Conservation (phyloP, 23 tunicate species). For the Ciona savignyi region DNA sequence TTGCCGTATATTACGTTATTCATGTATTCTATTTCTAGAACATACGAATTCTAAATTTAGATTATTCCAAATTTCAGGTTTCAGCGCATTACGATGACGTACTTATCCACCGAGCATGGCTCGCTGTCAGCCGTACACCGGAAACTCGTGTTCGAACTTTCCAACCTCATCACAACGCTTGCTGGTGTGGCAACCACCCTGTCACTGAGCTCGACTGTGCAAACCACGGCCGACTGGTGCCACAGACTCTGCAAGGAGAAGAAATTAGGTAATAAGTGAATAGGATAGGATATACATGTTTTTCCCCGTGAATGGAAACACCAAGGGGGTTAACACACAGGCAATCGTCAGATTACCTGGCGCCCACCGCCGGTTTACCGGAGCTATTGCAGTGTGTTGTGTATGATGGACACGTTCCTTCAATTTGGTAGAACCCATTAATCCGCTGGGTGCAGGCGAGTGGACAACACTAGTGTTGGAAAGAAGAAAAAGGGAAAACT, state of each 20-base stretch:
- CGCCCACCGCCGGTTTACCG: too few species aligned
- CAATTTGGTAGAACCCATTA: too few species aligned
- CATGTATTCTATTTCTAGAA: not conserved
- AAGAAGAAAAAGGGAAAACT: too few species aligned
- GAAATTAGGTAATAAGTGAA: conserved; percentile 30
- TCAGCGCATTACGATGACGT: conserved; percentile 51
- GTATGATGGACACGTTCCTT: too few species aligned
- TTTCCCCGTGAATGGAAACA: too few species aligned
- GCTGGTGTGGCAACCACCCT: not conserved
- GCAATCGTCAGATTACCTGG: too few species aligned
- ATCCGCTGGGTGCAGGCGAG: too few species aligned
- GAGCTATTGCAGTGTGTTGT: too few species aligned
- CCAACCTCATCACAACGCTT: conserved; percentile 5
- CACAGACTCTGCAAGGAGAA: conserved; percentile 24
- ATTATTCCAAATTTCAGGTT: conserved; percentile 10
- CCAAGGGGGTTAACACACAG: too few species aligned
- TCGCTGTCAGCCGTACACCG: conserved; percentile 27
- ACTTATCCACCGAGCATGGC: conserved; percentile 14
- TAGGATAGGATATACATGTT: too few species aligned
- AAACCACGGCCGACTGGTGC: conserved; percentile 45
- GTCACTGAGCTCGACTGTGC: not conserved
- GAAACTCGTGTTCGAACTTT: conserved; percentile 19
- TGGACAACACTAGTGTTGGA: too few species aligned
- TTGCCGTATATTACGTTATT: not conserved
- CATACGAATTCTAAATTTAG: not conserved